Base-by-base conservation (phyloP, 2,888 invertebrate species). In the Thereva nobilitata region DNA sequence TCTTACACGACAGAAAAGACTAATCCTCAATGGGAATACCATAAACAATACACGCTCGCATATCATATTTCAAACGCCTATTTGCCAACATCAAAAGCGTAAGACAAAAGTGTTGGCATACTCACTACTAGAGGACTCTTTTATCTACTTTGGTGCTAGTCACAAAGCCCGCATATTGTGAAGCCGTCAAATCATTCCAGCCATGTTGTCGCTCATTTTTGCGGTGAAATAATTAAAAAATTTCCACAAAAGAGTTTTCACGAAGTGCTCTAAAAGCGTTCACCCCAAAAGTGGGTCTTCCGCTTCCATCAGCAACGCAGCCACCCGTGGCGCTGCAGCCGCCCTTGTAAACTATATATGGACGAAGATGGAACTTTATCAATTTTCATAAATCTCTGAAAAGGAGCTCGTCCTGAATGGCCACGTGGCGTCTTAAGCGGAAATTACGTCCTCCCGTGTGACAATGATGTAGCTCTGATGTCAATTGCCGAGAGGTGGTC, bases 351-450 rank as follows among this genome's bases (percentile, higher is more conserved):
- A 23, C 59, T 23, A 4, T 4, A 37, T 9, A 38, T 8, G 59
- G 59, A 50, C 40, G 23, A 23, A 23, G 23, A 23, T 23, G 23
- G 23, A 23, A 23, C 23, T 23, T 61, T 61, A 61, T 61, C 61
- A 61, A 61, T 61, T 61, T 50, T 61, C 50, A 40, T 61, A 50
- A 49, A 61, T 61, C 61, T 61, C 50, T 23, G 6, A 37, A 12
- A 38, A 68, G 54, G 40, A 61, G 52, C 12, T 37, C 8, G 45
- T 40, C 37, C 7, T 53, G 49, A 66, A 61, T 57, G 65, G 68
- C 54, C 68, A 68, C 68, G 68, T 68, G 68, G 68, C 68, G 42
- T 68, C 53, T 65, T 65, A 68, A 68, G 61, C 68, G 68, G 68
- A 68, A 68, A 68, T 68, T 68, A 68, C 47, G 59, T 56, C 49